Percentiles rank a stretch among this genome's conserved stretches.
These are phyloP conservation scores for Xyrichtys novacula DNA, from an alignment of 2,797 vertebrate genomes.

Conservation along the genomic window DNA sequence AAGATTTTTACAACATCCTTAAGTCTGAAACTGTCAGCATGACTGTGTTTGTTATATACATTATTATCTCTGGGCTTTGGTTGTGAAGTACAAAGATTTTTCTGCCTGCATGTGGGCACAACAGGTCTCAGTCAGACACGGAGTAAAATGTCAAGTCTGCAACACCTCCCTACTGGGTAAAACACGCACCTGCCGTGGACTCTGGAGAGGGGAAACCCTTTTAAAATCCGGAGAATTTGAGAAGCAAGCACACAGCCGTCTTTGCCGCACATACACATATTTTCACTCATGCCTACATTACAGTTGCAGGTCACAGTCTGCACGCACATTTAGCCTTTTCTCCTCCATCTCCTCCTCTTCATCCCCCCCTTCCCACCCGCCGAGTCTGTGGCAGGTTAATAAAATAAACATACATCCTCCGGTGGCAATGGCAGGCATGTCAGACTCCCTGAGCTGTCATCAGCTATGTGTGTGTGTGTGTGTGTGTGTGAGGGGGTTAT, in stretches of 20 bases:
- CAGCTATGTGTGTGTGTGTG: constrained; percentile 44
- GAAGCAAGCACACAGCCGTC: neutral
- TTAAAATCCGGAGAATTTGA: constrained; percentile 11
- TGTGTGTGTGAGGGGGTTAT: constrained; percentile 26
- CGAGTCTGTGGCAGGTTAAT: constrained; percentile 76
- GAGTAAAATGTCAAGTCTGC: constrained; percentile 44
- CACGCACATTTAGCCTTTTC: constrained; percentile 20
- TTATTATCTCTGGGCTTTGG: too few species aligned
- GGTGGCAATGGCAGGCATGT: constrained; percentile 72
- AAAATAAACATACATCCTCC: constrained; percentile 81
- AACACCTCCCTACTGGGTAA: constrained; percentile 16
- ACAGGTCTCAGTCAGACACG: constrained; percentile 38
- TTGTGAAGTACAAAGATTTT: constrained; percentile 11
- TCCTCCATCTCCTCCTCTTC: neutral
- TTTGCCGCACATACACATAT: constrained; percentile 17
- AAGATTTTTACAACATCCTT: neutral
- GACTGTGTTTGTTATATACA: neutral
- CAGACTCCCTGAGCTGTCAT: constrained; percentile 79
- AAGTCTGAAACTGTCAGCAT: neutral
- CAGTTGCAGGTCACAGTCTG: constrained; percentile 23
- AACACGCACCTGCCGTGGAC: neutral
- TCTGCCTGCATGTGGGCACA: constrained; percentile 26
- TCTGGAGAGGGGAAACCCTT: constrained; percentile 2
- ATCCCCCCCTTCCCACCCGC: neutral
- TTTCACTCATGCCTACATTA: neutral